A percentile compares a stretch with the other conserved stretches of the same genome.
Evolutionary conservation across 2,113 vertebrate species (phyloP).

Genomic region (Muscicapa adusta): DNA sequence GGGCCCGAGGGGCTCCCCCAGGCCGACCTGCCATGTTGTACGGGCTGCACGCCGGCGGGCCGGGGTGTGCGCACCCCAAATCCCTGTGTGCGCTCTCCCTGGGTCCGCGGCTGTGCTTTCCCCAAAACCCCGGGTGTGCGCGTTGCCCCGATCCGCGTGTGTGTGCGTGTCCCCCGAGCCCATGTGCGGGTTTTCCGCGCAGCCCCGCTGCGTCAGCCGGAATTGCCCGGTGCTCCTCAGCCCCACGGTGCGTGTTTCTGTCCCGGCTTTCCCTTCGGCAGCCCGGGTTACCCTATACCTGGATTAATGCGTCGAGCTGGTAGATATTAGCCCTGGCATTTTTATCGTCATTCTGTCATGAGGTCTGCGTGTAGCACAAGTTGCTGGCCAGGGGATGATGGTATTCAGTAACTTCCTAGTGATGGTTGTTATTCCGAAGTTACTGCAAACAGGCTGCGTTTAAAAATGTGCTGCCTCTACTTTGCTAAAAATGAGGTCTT

Average conservation of each 20-base stretch:
- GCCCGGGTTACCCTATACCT: neutral
- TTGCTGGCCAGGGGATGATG: neutral
- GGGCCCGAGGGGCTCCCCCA: neutral
- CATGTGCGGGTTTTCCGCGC: neutral
- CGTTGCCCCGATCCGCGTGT: neutral
- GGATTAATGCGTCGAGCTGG: neutral
- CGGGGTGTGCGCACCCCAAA: neutral
- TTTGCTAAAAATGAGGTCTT: constrained; percentile 5
- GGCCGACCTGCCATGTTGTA: neutral
- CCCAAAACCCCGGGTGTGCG: accelerated
- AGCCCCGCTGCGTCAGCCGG: neutral
- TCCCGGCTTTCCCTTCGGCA: neutral
- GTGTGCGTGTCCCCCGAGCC: accelerated
- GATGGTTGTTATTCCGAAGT: neutral
- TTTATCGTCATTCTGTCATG: neutral
- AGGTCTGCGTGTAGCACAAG: neutral
- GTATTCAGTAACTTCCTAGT: constrained; percentile 31
- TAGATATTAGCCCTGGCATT: neutral
- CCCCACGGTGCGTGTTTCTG: neutral
- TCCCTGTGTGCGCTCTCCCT: neutral
- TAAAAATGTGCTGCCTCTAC: neutral
- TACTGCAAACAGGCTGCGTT: neutral
- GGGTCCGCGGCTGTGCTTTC: accelerated
- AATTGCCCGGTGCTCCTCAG: neutral
- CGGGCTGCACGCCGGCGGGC: neutral